These are phyloP conservation scores for Podilymbus podiceps DNA, from an alignment of 2,113 vertebrate species.

Conservation along the genomic window DNA sequence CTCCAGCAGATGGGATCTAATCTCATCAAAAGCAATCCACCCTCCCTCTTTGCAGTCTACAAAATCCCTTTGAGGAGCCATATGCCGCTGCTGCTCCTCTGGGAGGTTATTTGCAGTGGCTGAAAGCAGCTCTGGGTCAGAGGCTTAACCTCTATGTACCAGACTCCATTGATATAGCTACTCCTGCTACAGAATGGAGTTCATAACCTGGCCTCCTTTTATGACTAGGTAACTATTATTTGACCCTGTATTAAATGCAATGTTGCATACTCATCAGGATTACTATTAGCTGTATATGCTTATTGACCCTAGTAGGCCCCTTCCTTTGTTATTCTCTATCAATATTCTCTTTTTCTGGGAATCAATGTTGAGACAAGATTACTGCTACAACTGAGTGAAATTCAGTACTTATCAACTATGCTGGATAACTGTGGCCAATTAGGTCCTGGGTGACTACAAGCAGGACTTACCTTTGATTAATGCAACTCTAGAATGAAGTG, in stretches of 20 bases:
- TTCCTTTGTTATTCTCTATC: background rate
- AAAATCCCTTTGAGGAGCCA: background rate
- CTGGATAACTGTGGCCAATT: background rate
- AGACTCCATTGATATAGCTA: background rate
- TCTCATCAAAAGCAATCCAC: background rate
- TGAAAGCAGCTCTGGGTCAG: background rate
- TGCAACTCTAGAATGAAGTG: background rate
- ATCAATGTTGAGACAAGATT: background rate
- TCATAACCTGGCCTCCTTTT: background rate
- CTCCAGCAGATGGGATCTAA: background rate
- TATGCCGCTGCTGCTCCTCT: background rate
- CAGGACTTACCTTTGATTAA: background rate
- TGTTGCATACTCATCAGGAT: background rate
- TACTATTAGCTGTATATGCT: background rate
- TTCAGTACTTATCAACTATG: background rate
- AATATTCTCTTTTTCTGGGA: background rate
- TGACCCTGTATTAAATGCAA: background rate
- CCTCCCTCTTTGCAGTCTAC: background rate
- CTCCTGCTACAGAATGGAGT: background rate
- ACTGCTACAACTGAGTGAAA: background rate
- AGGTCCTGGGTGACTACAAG: background rate
- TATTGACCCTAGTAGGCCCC: background rate
- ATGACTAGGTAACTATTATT: background rate
- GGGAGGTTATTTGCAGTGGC: background rate
- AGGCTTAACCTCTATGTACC: background rate